Percentiles rank a stretch among this genome's conserved stretches.
Evolutionary conservation across 2,113 vertebrate genomes (phyloP).

Genomic region (Mesitornis unicolor): DNA sequence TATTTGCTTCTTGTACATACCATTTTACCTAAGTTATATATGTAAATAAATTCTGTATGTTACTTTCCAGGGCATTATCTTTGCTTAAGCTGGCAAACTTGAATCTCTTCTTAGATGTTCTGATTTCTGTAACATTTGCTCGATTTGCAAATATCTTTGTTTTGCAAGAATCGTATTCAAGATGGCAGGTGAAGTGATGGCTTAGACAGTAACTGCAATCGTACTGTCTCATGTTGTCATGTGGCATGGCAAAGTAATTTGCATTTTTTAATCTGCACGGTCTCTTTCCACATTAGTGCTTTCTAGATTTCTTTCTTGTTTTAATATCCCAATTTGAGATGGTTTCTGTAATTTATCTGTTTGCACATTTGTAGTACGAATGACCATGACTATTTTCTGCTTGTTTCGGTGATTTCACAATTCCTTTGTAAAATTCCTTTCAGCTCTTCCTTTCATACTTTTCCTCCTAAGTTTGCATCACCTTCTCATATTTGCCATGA

Average conservation of each 20-base stretch:
- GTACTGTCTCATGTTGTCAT: background rate
- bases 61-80: background rate
- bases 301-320: background rate
- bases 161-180: background rate
- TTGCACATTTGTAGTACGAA: background rate
- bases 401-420: background rate
- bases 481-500: background rate
- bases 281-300: background rate
- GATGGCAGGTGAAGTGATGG: background rate
- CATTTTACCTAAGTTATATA: background rate
- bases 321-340: background rate
- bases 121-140: background rate
- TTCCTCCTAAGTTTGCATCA: background rate
- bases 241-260: background rate
- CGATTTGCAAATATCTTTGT: background rate
- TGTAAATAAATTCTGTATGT: background rate
- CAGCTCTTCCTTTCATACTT: background rate
- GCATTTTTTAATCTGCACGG: background rate
- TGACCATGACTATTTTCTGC: background rate
- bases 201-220: background rate
- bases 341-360: background rate
- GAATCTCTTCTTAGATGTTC: background rate
- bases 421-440: background rate
- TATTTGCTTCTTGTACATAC: background rate
- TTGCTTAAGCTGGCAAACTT: background rate